Conservation (phyloP, 2,888 invertebrate species). For the Mythimna albipuncta region DNA sequence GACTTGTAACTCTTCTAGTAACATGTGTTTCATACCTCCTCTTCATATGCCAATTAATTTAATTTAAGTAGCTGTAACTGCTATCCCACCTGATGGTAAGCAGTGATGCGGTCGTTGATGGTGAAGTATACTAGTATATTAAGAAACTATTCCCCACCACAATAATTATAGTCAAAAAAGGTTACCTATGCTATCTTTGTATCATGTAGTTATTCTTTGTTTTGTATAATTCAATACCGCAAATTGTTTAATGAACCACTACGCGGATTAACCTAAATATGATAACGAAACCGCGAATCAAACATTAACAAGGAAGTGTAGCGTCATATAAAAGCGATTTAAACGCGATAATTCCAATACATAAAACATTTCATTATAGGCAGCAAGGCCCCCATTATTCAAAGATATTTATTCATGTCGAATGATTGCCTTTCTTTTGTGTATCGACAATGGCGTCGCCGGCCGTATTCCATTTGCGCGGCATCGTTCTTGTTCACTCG, state of each 20-base stretch:
- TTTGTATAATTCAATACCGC: conserved; percentile 16
- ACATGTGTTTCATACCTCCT: too few relatives aligned
- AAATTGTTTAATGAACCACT: conserved; percentile 3
- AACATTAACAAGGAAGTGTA: conserved; percentile 76
- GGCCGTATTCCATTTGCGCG: conserved; percentile 87
- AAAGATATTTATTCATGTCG: conserved; percentile 91
- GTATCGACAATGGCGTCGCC: conserved; percentile 86
- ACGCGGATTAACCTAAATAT: conserved; percentile 62
- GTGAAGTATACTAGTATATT: too few relatives aligned
- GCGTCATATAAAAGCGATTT: conserved; percentile 81
- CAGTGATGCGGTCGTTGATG: too few relatives aligned
- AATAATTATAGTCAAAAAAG: too few relatives aligned
- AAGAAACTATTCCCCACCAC: too few relatives aligned
- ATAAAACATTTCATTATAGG: conserved; percentile 89
- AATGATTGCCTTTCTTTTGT: conserved; percentile 91
- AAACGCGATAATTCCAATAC: conserved; percentile 86
- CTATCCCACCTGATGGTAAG: too few relatives aligned
- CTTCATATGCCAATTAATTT: too few relatives aligned
- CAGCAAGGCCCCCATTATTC: conserved; percentile 86
- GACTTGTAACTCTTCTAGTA: too few relatives aligned
- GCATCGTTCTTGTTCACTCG: conserved; percentile 75
- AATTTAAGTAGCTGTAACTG: too few relatives aligned
- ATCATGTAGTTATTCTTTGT: neutral
- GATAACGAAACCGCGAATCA: conserved; percentile 67
- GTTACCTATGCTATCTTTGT: neutral